Percentiles rank a stretch among this genome's conserved stretches.
Evolutionary conservation across 2,888 invertebrate genomes (phyloP).

Genomic region (Merodon equestris): DNA sequence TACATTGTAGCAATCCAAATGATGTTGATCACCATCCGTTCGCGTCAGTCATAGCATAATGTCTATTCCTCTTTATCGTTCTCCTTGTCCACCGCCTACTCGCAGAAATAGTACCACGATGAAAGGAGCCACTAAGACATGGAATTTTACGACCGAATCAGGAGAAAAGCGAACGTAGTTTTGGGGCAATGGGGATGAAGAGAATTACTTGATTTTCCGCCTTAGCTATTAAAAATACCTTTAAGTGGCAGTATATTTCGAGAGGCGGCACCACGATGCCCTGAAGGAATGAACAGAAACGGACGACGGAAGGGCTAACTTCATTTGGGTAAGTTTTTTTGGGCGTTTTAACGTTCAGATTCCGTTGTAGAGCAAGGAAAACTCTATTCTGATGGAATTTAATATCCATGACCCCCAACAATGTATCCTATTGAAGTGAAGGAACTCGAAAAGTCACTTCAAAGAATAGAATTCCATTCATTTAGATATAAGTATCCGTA

Average conservation of each 20-base stretch:
- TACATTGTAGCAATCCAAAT: conserved; percentile 43
- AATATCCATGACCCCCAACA: conserved; percentile 60
- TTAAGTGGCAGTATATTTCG: conserved; percentile 33
- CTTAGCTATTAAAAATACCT: conserved; percentile 61
- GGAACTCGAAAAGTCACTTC: conserved; percentile 19
- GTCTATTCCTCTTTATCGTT: conserved; percentile 1
- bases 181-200: background rate
- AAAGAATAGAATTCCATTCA: conserved; percentile 58
- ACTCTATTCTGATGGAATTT: conserved; percentile 46
- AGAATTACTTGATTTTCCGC: conserved; percentile 52
- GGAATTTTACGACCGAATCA: conserved; percentile 54
- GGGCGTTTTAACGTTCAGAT: no score
- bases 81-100: conserved; percentile 4
- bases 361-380: conserved; percentile 19
- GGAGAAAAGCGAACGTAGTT: background rate
- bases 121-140: conserved; percentile 41
- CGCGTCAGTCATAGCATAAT: conserved; percentile 30
- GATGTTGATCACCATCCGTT: conserved; percentile 57
- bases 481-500: background rate
- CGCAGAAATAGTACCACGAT: background rate
- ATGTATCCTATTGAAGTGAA: conserved; percentile 14
- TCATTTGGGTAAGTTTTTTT: conserved; percentile 54
- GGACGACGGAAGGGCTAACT: conserved; percentile 47
- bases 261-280: background rate
- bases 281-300: conserved; percentile 3